Evolutionary conservation across 2,797 vertebrate species (phyloP), one percentile per base, ranked within the genome.

Genomic region (Masticophis lateralis): DNA sequence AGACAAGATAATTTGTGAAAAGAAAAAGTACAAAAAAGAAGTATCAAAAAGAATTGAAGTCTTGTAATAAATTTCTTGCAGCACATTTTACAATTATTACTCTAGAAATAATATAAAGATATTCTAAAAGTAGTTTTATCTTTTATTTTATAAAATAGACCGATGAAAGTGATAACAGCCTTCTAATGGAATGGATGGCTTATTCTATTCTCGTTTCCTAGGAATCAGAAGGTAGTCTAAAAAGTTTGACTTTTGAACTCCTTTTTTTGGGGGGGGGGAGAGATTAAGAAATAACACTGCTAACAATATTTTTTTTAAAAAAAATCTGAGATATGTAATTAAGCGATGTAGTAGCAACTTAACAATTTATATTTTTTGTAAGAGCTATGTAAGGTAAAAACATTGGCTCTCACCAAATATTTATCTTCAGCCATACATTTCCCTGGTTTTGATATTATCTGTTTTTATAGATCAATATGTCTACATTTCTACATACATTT

Each of bases 181-280:
- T 87, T 22, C 25, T 69, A 87, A 87, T 13, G 93, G 16, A 91
- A n/a, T 94, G 13, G 88, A 95, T 94, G 88, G 89, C 61, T 95
- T 93, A 14, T 91, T 93, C 89, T 95, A 63, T 92, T 96, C 86
- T 91, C 93, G 74, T 61, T 91, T 91, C 90, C 90, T 95, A 91
- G 69, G 93, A 92, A 37, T 83, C 95, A 96, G 91, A 95, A 95
- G 95, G 69, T 93, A 94, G 43, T 51, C 60, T 94, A 94, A 95
- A 95, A 94, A 93, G 92, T 95, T 96, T 97, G 95, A 95, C 93
- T 94, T 96, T 90, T 96, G 95, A 96, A 95, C 94, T 97, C 25
- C 87, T 74, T 92, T 92, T 93, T 1, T 20, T 96, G n/a, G n/a
- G n/a, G n/a, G n/a, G n/a, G n/a, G n/a, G n/a, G 88, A 93, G 8